Conservation (phyloP, 2,113 vertebrate species). For the Recurvirostra avosetta region DNA sequence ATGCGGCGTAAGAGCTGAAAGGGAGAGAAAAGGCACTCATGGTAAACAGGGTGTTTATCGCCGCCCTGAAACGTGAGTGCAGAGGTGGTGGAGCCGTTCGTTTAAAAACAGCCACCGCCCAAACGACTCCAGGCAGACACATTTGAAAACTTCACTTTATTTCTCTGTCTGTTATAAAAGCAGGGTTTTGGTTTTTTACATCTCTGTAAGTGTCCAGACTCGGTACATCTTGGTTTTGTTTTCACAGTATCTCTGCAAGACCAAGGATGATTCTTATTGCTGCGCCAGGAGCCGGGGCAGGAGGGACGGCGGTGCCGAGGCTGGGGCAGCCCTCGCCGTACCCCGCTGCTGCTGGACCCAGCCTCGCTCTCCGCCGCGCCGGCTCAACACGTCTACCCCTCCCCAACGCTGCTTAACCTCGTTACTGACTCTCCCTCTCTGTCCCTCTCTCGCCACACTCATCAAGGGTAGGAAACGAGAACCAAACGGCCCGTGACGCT, state of each 20-base stretch:
- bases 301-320: neutral
- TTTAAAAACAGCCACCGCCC: slow-evolving; percentile 4
- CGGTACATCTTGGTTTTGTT: slow-evolving; percentile 48
- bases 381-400: neutral
- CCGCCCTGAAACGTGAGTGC: neutral
- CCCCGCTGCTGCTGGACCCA: neutral
- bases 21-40: fast-evolving
- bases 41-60: neutral
- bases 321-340: neutral
- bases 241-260: slow-evolving; percentile 75
- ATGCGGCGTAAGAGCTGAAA: neutral
- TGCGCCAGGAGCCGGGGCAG: slow-evolving; percentile 18
- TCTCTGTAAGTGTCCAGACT: slow-evolving; percentile 62
- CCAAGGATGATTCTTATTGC: slow-evolving; percentile 70
- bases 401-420: neutral
- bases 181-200: slow-evolving; percentile 33
- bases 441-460: neutral
- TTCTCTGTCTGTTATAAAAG: slow-evolving; percentile 73
- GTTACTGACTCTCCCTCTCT: neutral
- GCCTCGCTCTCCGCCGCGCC: neutral
- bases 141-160: slow-evolving; percentile 76
- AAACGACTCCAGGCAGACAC: slow-evolving; percentile 11
- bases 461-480: neutral
- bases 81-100: neutral
- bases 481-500: fast-evolving